Evolutionary conservation across 2,888 invertebrate genomes (phyloP).

Genomic region (Cephalotes varians): DNA sequence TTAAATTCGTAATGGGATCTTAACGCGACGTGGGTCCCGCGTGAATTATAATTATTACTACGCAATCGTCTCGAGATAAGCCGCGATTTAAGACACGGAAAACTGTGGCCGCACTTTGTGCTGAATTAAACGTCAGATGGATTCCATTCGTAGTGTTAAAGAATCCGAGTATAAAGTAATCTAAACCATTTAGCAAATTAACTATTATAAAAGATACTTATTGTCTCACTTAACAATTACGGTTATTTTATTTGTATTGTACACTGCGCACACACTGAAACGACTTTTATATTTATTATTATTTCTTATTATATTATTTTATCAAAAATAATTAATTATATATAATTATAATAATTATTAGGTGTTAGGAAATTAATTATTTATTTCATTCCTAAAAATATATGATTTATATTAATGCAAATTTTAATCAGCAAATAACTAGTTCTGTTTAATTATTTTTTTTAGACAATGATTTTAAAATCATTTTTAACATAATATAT

Average conservation of each 20-base stretch:
- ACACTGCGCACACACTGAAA: not conserved
- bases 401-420: not conserved
- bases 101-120: not conserved
- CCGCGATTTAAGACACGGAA: constrained; percentile 45
- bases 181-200: not conserved
- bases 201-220: not conserved
- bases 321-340: not conserved
- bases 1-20: constrained; percentile 79
- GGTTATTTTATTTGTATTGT: not conserved
- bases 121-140: constrained; percentile 7
- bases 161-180: constrained; percentile 1
- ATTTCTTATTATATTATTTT: not conserved
- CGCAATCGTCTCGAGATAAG: constrained; percentile 45
- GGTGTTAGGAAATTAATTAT: too few species aligned
- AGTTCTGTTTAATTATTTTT: not conserved
- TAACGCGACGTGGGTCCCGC: constrained; percentile 73
- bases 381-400: too few species aligned
- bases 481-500: not conserved
- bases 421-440: not conserved
- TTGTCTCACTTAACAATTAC: not conserved
- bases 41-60: constrained; percentile 76
- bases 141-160: not conserved
- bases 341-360: not conserved
- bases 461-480: not conserved
- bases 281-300: too few species aligned